phyloP scores from a whole-genome alignment of 2,888 invertebrate genomes.

The Choreutis nemorana region DNA sequence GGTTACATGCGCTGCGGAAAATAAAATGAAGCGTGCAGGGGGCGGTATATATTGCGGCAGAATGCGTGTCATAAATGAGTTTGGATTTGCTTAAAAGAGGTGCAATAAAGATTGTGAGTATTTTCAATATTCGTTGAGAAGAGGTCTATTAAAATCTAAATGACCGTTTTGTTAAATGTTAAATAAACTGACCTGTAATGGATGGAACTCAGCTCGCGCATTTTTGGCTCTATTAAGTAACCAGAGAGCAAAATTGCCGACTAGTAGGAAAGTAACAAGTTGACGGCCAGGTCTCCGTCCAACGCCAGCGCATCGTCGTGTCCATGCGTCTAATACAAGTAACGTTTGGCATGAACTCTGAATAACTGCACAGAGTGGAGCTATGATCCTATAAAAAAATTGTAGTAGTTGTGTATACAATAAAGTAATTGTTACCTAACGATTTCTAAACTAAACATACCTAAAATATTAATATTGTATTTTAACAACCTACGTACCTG shows the following conservation, averaged over 20 bases:
- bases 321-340: conserved; percentile 65
- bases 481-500: too few species aligned
- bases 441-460: neutral
- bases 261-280: conserved; percentile 72
- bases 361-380: conserved; percentile 59
- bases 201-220: conserved; percentile 71
- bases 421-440: neutral
- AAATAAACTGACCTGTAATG: conserved; percentile 54
- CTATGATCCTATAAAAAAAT: conserved; percentile 35
- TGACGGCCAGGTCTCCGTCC: conserved; percentile 69
- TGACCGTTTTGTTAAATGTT: neutral
- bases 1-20: too few species aligned
- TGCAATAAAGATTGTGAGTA: too few species aligned
- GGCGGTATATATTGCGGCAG: too few species aligned
- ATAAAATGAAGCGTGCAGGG: too few species aligned
- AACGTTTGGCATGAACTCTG: conserved; percentile 73
- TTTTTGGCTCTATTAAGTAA: conserved; percentile 75
- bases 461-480: too few species aligned
- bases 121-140: too few species aligned
- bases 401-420: too few species aligned
- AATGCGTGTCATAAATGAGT: too few species aligned
- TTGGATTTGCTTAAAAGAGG: too few species aligned
- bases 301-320: conserved; percentile 61
- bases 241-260: conserved; percentile 72
- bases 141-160: too few species aligned